These are phyloP conservation scores for Tenthredo mesomela DNA, from an alignment of 2,888 invertebrate species.

Conservation along the genomic window DNA sequence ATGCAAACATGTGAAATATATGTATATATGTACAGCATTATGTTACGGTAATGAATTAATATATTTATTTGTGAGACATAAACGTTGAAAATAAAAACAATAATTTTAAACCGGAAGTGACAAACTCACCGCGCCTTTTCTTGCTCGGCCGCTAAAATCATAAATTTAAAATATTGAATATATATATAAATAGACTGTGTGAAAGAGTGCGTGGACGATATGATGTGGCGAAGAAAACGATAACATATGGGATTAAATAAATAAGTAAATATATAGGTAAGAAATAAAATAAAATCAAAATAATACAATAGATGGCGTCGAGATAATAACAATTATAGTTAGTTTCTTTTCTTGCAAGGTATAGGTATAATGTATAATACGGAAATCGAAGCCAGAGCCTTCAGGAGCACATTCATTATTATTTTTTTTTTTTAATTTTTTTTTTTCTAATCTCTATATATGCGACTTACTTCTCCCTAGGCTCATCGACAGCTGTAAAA, in stretches of 20 bases:
- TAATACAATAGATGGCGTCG: constrained; percentile 42
- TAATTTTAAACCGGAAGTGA: constrained; percentile 49
- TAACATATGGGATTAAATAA: constrained; percentile 8
- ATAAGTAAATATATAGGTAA: background rate
- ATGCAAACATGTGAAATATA: background rate
- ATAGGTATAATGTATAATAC: background rate
- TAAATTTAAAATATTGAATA: constrained; percentile 64
- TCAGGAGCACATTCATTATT: constrained; percentile 49
- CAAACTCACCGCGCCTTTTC: constrained; percentile 64
- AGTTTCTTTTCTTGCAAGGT: constrained; percentile 20
- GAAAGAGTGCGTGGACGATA: constrained; percentile 44
- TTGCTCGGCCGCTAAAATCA: constrained; percentile 74
- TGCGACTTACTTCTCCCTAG: constrained; percentile 94
- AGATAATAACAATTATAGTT: constrained; percentile 21
- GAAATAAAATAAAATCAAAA: constrained; percentile 50
- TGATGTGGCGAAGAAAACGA: constrained; percentile 35
- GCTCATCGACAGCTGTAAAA: constrained; percentile 95
- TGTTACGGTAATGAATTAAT: constrained; percentile 7
- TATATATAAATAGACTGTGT: constrained; percentile 60
- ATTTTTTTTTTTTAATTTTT: background rate
- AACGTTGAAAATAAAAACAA: background rate
- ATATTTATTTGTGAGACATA: background rate
- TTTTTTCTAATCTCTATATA: constrained; percentile 45
- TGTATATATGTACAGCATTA: background rate
- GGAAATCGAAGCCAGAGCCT: constrained; percentile 51